Base-by-base conservation (phyloP, 2,113 vertebrate species). In the Psophia crepitans region DNA sequence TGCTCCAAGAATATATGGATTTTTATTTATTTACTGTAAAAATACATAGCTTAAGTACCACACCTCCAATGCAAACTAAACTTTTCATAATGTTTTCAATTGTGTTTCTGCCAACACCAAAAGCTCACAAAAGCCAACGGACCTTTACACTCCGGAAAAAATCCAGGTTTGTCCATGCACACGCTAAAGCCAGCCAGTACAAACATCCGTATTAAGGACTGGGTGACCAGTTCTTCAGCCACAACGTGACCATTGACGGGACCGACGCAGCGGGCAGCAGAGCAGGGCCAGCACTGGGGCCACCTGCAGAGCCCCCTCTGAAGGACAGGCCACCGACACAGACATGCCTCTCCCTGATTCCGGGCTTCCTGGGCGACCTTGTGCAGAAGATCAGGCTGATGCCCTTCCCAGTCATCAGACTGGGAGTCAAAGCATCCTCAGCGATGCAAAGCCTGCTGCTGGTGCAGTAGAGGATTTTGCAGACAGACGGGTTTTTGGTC, bases 251-350 rank as follows among this genome's bases (percentile, higher is more conserved):
- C 46, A 7, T 4, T 4, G 23, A 11, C 9, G 4, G 28, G 51
- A 14, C 8, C 2, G 2, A 30, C 11, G 7, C 16, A 30, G 28
- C 0, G 8, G n/a, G n/a, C n/a, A n/a, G n/a, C n/a, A n/a, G n/a
- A n/a, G n/a, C n/a, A n/a, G 28, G 28, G 46, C 33, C 53, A 46
- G 33, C 19, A 46, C 20, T 2, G 37, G 46, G 11, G 27, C 3
- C 7, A 12, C 51, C 27, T 15, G 5, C 44, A 6, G 33, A 41
- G 57, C 33, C 41, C 65, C 15, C 32, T 51, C 57, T 2, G 32
- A 48, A 26, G 26, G 54, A 61, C 0, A 2, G 60, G 22, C 6
- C 41, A 6, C 11, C 2, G 16, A 18, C 35, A 12, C 14, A 11
- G 27, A 12, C 14, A 2, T 3, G 22, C n/a, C 32, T 35, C 48